Base-by-base conservation (phyloP, 2,888 invertebrate genomes). In the Troglohyphantes excavatus region DNA sequence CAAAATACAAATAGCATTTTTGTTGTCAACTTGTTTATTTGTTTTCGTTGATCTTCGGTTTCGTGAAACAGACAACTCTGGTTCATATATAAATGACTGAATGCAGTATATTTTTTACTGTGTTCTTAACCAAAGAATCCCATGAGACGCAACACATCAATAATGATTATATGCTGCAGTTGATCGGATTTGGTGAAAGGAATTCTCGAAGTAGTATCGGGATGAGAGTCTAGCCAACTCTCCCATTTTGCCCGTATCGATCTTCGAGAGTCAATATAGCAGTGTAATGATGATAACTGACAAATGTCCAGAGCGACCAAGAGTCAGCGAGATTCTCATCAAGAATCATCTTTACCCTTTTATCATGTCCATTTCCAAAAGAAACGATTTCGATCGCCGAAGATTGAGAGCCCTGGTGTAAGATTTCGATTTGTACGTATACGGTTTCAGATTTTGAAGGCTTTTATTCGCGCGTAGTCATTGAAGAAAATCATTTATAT, bases 271-370 rank as follows among this genome's bases (percentile, higher is more conserved):
- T 53, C 53, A 53, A 53, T 53, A 53, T 53, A 13, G 53, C 9
- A 53, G 53, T 53, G 53, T 53, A 53, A 53, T 53, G 53, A 53
- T 53, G 53, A 53, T 53, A 53, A 53, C 17, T 53, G 53, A 53
- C 53, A 53, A 53, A 53, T 53, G 53, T 39, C 39, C 39, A 3
- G 39, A 39, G 39, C 39, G 39, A n/a, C 53, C 53, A 53, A 53
- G 53, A 53, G 53, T 53, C 53, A 53, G 53, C 17, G 53, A 53
- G 53, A 53, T 53, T 53, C n/a, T 5, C 53, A 53, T 53, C n/a
- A 17, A 53, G n/a, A 17, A 53, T 53, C 53, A n/a, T 53, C n/a
- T 53, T 53, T 53, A n/a, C n/a, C 53, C 53, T 53, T 53, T 53
- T 53, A 53, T n/a, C 53, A 17, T n/a, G 1, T 53, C 53, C 53